phyloP scores from a whole-genome alignment of 2,797 vertebrate genomes.

The Amazona ochrocephala region DNA sequence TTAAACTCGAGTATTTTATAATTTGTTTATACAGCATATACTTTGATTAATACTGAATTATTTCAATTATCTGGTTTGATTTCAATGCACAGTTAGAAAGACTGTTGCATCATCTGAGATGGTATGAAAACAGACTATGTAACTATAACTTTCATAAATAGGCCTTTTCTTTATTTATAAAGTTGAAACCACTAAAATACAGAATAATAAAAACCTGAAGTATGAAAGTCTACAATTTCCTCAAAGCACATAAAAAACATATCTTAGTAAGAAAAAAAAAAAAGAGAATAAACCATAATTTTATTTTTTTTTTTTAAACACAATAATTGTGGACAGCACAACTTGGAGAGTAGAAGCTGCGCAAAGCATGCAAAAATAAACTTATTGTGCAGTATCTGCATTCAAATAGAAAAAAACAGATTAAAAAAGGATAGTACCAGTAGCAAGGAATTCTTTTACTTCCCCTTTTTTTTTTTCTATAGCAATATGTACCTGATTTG shows the following conservation, averaged over 20 bases:
- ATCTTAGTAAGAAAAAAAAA: neutral
- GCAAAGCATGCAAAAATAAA: neutral
- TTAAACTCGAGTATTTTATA: neutral
- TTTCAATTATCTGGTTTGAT: neutral
- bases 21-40: neutral
- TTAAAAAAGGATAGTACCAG: neutral
- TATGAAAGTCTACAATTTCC: neutral
- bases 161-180: neutral
- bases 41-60: neutral
- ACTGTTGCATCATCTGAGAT: neutral
- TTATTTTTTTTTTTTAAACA: neutral
- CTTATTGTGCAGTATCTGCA: neutral
- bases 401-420: neutral
- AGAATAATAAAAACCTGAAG: neutral
- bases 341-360: neutral
- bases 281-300: neutral
- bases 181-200: neutral
- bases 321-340: neutral
- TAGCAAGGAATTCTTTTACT: neutral
- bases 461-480: constrained; percentile 9
- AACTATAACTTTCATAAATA: neutral
- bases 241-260: neutral
- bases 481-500: constrained; percentile 7
- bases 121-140: neutral
- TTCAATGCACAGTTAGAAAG: neutral